These are phyloP conservation scores for Cheilosia urbana DNA, from an alignment of 2,888 invertebrate genomes.

Conservation along the genomic window DNA sequence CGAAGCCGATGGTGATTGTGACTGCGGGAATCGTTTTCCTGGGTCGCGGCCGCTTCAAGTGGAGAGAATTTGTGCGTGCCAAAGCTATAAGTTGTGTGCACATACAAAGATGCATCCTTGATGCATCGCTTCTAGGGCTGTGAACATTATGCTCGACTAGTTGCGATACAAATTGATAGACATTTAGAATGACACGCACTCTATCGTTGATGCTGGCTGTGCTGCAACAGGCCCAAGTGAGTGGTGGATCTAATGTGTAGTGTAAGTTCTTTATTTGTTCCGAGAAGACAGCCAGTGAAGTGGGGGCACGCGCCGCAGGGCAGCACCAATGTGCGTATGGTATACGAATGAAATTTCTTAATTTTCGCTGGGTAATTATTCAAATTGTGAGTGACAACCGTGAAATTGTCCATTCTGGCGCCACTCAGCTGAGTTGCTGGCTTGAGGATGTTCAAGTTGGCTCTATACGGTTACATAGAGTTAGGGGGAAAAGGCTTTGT, in stretches of 20 bases:
- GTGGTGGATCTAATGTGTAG: conserved; percentile 50
- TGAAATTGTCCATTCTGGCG: conserved; percentile 63
- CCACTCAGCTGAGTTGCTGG: conserved; percentile 1
- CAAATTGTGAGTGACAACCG: conserved; percentile 65
- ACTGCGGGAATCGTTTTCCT: conserved; percentile 55
- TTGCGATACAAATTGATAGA: conserved; percentile 74
- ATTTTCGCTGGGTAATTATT: conserved; percentile 52
- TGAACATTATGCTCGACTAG: conserved; percentile 74
- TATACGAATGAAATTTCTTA: conserved; percentile 45
- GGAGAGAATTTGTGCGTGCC: conserved; percentile 34
- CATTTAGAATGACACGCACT: conserved; percentile 73
- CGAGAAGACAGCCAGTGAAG: conserved; percentile 5
- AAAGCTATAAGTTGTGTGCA: conserved; percentile 34
- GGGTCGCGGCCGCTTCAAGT: conserved; percentile 35
- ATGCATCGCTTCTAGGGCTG: conserved; percentile 61
- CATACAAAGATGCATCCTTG: conserved; percentile 42
- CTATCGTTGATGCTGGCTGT: conserved; percentile 55
- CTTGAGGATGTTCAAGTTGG: too few species aligned
- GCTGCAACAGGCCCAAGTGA: not conserved
- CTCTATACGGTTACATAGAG: too few species aligned
- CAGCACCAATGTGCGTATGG: conserved; percentile 4
- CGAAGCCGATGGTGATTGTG: conserved; percentile 37
- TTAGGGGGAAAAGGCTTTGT: too few species aligned
- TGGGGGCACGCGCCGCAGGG: conserved; percentile 52
- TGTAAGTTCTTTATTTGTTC: conserved; percentile 28